These are phyloP conservation scores for Mesembrinibis cayennensis DNA, from an alignment of 2,113 vertebrate species.

Conservation along the genomic window DNA sequence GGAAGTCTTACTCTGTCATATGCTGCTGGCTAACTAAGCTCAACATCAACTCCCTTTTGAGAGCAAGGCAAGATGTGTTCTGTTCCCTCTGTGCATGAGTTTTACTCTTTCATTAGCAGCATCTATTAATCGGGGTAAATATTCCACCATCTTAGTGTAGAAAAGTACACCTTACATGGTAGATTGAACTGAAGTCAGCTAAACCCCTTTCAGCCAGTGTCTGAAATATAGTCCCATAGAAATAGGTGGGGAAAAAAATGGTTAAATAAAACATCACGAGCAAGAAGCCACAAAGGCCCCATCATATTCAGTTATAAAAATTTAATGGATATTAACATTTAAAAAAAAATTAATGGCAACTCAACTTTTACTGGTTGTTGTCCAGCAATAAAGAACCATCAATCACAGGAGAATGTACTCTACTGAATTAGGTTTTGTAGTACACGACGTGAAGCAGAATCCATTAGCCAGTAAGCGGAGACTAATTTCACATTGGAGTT, in stretches of 20 bases:
- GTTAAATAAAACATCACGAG: not conserved
- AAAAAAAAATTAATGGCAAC: not conserved
- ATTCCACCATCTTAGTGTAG: not conserved
- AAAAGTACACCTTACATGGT: not conserved
- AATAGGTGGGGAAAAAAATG: accelerated
- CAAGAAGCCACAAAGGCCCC: not conserved
- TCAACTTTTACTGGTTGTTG: not conserved
- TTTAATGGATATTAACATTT: not conserved
- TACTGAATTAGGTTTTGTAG: not conserved
- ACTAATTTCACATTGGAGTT: not conserved
- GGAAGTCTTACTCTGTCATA: not conserved
- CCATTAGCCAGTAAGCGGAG: not conserved
- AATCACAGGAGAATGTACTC: not conserved
- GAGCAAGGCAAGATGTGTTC: not conserved
- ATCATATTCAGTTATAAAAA: not conserved
- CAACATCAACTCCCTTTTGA: not conserved
- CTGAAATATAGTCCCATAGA: not conserved
- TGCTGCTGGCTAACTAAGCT: not conserved
- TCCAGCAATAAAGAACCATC: not conserved
- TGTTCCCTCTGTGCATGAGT: not conserved
- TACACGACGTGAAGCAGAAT: not conserved
- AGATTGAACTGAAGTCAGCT: not conserved
- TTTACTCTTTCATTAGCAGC: not conserved
- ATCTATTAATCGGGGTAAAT: not conserved
- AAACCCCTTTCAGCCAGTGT: not conserved